phyloP scores from a whole-genome alignment of 2,797 vertebrate species.

The Phataginus tetradactyla region DNA sequence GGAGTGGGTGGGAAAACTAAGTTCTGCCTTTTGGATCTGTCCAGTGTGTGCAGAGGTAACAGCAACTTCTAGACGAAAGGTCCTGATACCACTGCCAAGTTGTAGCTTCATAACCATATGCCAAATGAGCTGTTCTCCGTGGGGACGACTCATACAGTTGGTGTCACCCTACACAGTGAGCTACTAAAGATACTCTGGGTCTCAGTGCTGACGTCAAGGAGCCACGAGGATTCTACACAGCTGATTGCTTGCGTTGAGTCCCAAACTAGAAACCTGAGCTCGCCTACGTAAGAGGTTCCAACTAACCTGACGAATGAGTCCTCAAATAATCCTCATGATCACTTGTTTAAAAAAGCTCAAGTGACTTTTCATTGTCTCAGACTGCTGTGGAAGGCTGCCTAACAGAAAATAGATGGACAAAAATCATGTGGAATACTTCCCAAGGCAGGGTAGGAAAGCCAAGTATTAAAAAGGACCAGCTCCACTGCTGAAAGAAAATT shows the following conservation, averaged over 20 bases:
- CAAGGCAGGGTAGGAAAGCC: not conserved
- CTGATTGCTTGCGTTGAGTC: not conserved
- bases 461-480: not conserved
- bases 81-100: not conserved
- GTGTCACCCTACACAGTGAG: not conserved
- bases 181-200: not conserved
- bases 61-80: constrained; percentile 41
- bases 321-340: constrained; percentile 14
- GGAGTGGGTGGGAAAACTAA: not conserved
- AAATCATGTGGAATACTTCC: not conserved
- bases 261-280: constrained; percentile 60
- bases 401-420: not conserved
- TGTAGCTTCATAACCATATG: not conserved
- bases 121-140: constrained; percentile 22
- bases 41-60: accelerated
- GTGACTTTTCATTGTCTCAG: not conserved
- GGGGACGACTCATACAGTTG: not conserved
- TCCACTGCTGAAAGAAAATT: not conserved
- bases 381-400: not conserved
- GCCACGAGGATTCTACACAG: not conserved
- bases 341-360: constrained; percentile 33
- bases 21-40: not conserved
- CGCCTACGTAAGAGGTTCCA: constrained; percentile 22
- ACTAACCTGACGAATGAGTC: not conserved
- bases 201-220: constrained; percentile 32